Evolutionary conservation across 2,888 invertebrate genomes (phyloP).

Genomic region (Autographa pulchrina): DNA sequence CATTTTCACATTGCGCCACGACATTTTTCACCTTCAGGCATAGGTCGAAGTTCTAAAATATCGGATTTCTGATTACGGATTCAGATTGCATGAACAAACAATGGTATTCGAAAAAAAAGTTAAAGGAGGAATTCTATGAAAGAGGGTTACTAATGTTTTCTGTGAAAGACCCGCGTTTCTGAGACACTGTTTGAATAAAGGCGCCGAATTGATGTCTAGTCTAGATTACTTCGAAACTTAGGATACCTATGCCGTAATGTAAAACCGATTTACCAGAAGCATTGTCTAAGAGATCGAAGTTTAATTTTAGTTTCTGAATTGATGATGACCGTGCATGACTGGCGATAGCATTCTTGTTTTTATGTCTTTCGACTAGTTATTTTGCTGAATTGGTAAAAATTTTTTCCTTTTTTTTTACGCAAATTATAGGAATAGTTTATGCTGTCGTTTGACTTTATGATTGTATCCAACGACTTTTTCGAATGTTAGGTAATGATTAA

Average conservation of each 20-base stretch:
- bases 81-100: slow-evolving; percentile 51
- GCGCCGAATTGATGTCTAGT: slow-evolving; percentile 46
- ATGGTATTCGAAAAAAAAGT: slow-evolving; percentile 27
- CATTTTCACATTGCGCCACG: slow-evolving; percentile 26
- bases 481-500: too few relatives aligned
- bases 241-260: slow-evolving; percentile 21
- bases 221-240: slow-evolving; percentile 48
- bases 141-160: slow-evolving; percentile 35
- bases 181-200: slow-evolving; percentile 37
- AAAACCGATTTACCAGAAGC: slow-evolving; percentile 38
- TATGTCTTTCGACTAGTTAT: background rate
- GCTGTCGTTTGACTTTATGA: background rate
- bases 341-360: too few relatives aligned
- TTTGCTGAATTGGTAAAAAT: too few relatives aligned
- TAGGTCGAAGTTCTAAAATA: slow-evolving; percentile 43
- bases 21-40: slow-evolving; percentile 43
- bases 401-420: too few relatives aligned
- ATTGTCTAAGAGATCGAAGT: slow-evolving; percentile 28
- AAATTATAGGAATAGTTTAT: background rate
- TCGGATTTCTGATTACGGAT: slow-evolving; percentile 43
- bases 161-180: slow-evolving; percentile 25
- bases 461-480: too few relatives aligned
- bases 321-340: too few relatives aligned
- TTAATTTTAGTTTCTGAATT: slow-evolving; percentile 12
- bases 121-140: slow-evolving; percentile 40